Conservation (phyloP, 2,113 vertebrate species). For the Fulica atra region DNA sequence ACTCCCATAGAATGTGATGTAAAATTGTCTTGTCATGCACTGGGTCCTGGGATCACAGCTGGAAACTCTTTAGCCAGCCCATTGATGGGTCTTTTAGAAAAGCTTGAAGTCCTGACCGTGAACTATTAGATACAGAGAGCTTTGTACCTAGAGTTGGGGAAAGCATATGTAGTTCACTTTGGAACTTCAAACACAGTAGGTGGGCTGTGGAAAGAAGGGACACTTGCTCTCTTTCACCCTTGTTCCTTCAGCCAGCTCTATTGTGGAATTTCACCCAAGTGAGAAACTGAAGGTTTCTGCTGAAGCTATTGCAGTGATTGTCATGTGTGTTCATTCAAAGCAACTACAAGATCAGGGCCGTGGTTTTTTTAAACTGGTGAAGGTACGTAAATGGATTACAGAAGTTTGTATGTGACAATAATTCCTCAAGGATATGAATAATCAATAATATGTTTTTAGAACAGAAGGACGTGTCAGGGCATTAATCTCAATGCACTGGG, state of each 20-base stretch:
- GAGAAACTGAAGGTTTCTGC: not conserved
- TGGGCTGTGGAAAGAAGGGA: not conserved
- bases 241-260: not conserved
- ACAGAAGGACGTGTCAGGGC: not conserved
- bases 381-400: not conserved
- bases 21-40: not conserved
- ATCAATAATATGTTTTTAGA: not conserved
- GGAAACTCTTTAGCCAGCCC: not conserved
- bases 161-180: not conserved
- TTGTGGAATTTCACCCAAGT: not conserved
- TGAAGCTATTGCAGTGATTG: not conserved
- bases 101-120: not conserved
- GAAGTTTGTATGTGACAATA: not conserved
- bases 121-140: not conserved
- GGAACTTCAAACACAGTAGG: not conserved
- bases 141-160: not conserved
- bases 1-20: too few species aligned
- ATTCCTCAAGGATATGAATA: not conserved
- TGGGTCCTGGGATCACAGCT: not conserved
- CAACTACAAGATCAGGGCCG: not conserved
- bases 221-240: rapidly evolving
- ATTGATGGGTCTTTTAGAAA: not conserved
- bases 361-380: not conserved
- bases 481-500: not conserved
- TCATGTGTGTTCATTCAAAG: not conserved